phyloP scores from a whole-genome alignment of 2,797 vertebrate genomes.

The Karalla daura region DNA sequence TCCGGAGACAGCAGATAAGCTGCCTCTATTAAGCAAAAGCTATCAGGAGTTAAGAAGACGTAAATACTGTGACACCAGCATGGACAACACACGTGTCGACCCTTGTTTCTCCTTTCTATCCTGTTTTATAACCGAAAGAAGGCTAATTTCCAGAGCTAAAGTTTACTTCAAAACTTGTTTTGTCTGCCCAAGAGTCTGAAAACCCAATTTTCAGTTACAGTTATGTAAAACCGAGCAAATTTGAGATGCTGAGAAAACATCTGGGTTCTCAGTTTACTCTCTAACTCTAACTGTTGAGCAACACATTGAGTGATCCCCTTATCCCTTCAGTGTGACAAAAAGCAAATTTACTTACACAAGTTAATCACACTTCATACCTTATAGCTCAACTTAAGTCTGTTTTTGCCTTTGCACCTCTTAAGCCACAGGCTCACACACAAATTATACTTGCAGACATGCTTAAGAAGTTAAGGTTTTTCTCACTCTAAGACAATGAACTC shows the following conservation, averaged over 20 bases:
- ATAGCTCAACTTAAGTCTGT: not conserved
- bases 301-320: not conserved
- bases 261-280: not conserved
- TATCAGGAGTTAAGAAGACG: too few species aligned
- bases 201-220: not conserved
- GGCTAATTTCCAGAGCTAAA: too few species aligned
- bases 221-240: not conserved
- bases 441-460: slow-evolving; percentile 8
- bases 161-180: not conserved
- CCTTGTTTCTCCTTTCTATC: not conserved
- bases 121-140: not conserved
- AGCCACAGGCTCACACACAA: not conserved
- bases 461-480: slow-evolving; percentile 11
- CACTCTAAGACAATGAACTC: slow-evolving; percentile 10
- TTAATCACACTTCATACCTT: slow-evolving; percentile 17
- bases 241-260: not conserved
- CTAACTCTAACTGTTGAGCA: not conserved
- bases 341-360: slow-evolving; percentile 36
- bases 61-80: too few species aligned
- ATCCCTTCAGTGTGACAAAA: slow-evolving; percentile 12
- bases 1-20: too few species aligned
- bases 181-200: not conserved
- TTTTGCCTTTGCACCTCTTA: slow-evolving; percentile 6
- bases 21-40: too few species aligned
- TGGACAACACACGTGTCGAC: too few species aligned